Conservation (phyloP, 2,113 vertebrate species). For the Camelus bactrianus region DNA sequence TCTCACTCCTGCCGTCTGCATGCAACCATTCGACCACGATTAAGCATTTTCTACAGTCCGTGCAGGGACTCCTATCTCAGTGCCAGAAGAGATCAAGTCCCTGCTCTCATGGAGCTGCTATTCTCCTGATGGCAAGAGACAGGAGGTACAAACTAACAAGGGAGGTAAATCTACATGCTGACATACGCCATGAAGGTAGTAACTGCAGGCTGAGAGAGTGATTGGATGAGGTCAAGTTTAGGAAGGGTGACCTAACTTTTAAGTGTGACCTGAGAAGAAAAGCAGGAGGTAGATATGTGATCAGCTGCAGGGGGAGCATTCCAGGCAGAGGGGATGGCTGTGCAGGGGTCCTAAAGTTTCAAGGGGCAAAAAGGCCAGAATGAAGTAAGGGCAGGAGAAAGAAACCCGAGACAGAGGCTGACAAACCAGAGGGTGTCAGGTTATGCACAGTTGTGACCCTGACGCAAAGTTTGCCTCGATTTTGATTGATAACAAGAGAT, state of each 20-base stretch:
- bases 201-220: neutral
- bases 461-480: neutral
- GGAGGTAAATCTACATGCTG: neutral
- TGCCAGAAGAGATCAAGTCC: neutral
- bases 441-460: too few relatives aligned
- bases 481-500: neutral
- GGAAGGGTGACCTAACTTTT: neutral
- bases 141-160: neutral
- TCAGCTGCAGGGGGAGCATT: neutral
- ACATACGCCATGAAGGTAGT: neutral
- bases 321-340: too few relatives aligned
- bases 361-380: neutral
- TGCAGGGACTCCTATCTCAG: neutral
- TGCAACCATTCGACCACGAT: too few relatives aligned
- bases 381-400: neutral
- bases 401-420: neutral
- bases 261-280: neutral
- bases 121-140: neutral
- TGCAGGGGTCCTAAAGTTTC: neutral
- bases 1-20: neutral
- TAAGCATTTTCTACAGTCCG: neutral
- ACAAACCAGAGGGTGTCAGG: neutral
- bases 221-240: neutral
- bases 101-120: neutral
- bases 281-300: neutral